Conservation (phyloP, 1,140 invertebrate species). For the Papilio xuthus region DNA sequence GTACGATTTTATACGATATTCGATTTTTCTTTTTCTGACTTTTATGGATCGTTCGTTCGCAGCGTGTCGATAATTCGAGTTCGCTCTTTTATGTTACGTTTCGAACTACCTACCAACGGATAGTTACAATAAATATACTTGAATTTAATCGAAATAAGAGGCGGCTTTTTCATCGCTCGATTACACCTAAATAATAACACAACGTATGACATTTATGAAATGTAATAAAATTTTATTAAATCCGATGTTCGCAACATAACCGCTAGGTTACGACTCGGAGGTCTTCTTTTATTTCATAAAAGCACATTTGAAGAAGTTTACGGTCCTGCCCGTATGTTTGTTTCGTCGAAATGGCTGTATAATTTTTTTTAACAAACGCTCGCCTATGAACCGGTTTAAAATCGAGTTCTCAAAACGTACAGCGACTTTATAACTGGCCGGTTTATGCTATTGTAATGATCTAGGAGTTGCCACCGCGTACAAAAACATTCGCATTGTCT, state of each 20-base stretch:
- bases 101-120: slow-evolving; percentile 43
- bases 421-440: slow-evolving; percentile 74
- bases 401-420: slow-evolving; percentile 58
- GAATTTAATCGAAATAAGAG: background rate
- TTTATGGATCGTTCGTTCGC: slow-evolving; percentile 76
- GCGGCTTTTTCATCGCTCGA: background rate
- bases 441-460: slow-evolving; percentile 79
- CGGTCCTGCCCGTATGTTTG: slow-evolving; percentile 21
- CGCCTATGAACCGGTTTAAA: slow-evolving; percentile 67
- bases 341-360: slow-evolving; percentile 41
- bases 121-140: background rate
- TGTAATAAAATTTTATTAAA: slow-evolving; percentile 21
- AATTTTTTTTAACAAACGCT: slow-evolving; percentile 70
- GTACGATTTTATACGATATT: slow-evolving; percentile 78
- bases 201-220: slow-evolving; percentile 11
- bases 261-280: slow-evolving; percentile 10
- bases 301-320: slow-evolving; percentile 30
- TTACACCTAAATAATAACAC: slow-evolving; percentile 13
- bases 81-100: slow-evolving; percentile 67
- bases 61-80: slow-evolving; percentile 75
- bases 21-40: slow-evolving; percentile 76
- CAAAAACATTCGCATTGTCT: slow-evolving; percentile 76
- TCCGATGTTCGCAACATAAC: background rate
- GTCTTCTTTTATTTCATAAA: slow-evolving; percentile 29
- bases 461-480: slow-evolving; percentile 66